Base-by-base conservation (phyloP, 2,888 invertebrate species). In the Tiliacea aurago region DNA sequence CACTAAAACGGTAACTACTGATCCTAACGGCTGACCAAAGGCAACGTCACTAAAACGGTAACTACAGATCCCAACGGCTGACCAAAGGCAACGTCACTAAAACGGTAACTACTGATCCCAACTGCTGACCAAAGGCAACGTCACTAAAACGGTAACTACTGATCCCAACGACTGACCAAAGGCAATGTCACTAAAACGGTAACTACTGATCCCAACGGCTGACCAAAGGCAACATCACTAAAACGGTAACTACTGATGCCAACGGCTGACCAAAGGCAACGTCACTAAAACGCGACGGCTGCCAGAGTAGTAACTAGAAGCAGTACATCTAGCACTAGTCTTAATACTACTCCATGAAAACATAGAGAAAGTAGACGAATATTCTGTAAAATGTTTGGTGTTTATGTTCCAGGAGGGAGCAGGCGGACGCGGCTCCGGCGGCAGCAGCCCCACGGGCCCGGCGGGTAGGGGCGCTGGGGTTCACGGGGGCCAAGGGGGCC, bases 401-500 rank as follows among this genome's bases (percentile, higher is more conserved):
- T 79, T 56, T 69, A 43, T 51, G 47, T 88, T 88, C 47, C 90
- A 97, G 97, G 97, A 97, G 80, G 91, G 91, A 70, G 91, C 78
- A 5, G 85, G 85, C 10, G 85, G 85, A 10, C 89, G 88, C 41
- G 90, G 89, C 23, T 90, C 91, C n/a, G 91, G 91, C 65, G 89
- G 90, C 83, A 90, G 90, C 80, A 95, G 92, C 83, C 93, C 93
- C 9, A 90, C 92, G 6, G 94, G 95, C 65, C 88, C 90, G 51
- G 55, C 76, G 33, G 76, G 96, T 67, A 95, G 96, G 71, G 73
- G 78, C 82, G 95, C 94, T 91, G 70, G 92, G 92, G 23, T 93
- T 75, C 93, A 87, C 95, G 97, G 58, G 97, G 23, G 93, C 76
- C 92, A 86, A 84, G 84, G 97, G 80, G 70, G 73, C 95, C 63